Conservation (phyloP, 2,797 vertebrate genomes). For the Gouania willdenowi region DNA sequence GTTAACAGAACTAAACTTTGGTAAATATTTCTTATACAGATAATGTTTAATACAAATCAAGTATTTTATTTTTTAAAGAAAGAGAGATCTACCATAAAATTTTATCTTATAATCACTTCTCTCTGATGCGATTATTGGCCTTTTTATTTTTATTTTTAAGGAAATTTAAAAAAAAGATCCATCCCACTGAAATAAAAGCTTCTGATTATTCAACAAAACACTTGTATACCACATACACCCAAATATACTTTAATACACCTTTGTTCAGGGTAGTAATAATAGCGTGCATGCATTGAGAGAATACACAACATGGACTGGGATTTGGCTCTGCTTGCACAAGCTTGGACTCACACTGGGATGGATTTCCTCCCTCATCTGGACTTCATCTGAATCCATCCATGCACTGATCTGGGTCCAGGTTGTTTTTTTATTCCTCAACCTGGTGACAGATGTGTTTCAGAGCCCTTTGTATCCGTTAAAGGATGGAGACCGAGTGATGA, state of each 20-base stretch:
- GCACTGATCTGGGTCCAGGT: slow-evolving; percentile 7
- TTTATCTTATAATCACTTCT: slow-evolving; percentile 58
- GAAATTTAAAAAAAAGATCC: slow-evolving; percentile 41
- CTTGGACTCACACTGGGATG: slow-evolving; percentile 17
- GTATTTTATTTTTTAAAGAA: slow-evolving; percentile 42
- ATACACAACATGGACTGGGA: slow-evolving; percentile 73
- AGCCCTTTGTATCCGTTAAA: slow-evolving; percentile 75
- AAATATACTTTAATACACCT: slow-evolving; percentile 77
- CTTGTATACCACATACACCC: slow-evolving; percentile 75
- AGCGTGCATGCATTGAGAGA: slow-evolving; percentile 83
- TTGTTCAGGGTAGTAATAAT: slow-evolving; percentile 76
- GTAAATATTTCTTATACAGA: slow-evolving; percentile 59
- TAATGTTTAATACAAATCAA: slow-evolving; percentile 57
- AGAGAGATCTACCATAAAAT: slow-evolving; percentile 66
- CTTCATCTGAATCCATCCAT: too few species aligned
- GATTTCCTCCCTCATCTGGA: too few species aligned
- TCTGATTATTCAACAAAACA: slow-evolving; percentile 64
- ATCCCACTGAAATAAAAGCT: slow-evolving; percentile 56
- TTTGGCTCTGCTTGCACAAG: slow-evolving; percentile 68
- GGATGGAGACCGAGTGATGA: slow-evolving; percentile 71
- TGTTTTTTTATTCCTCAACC: slow-evolving; percentile 39
- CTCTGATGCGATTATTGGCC: slow-evolving; percentile 64
- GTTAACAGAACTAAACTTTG: slow-evolving; percentile 75
- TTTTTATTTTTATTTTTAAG: too few species aligned
- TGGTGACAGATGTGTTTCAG: slow-evolving; percentile 68